phyloP scores from a whole-genome alignment of 2,888 invertebrate genomes.

The Ennomos quercinarius region DNA sequence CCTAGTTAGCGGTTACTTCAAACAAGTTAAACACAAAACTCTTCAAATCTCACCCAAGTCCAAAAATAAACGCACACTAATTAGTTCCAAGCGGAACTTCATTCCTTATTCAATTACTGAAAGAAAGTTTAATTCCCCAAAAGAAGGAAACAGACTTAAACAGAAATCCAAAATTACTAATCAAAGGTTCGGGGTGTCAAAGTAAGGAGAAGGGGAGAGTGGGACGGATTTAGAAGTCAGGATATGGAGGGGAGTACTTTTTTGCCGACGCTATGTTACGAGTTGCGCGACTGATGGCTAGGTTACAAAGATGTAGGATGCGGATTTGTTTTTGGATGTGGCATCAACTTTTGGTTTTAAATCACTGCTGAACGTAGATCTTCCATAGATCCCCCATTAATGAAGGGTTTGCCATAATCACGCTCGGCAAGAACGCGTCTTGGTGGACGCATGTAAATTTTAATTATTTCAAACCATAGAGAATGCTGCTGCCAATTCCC shows the following conservation, averaged over 20 bases:
- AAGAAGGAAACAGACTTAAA: slow-evolving; percentile 33
- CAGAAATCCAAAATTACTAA: slow-evolving; percentile 55
- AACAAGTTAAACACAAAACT: neutral
- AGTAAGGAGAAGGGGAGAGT: slow-evolving; percentile 39
- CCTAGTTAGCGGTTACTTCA: neutral
- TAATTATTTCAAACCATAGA: too few relatives aligned
- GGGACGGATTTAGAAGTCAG: slow-evolving; percentile 74
- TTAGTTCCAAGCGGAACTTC: slow-evolving; percentile 27
- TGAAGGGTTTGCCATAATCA: too few relatives aligned
- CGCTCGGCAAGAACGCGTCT: too few relatives aligned
- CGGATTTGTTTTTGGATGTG: slow-evolving; percentile 36
- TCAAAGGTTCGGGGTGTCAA: slow-evolving; percentile 65
- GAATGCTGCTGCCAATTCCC: too few relatives aligned
- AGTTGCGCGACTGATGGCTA: slow-evolving; percentile 50
- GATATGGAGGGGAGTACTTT: slow-evolving; percentile 73
- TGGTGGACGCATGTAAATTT: too few relatives aligned
- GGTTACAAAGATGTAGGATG: slow-evolving; percentile 36
- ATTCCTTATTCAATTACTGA: slow-evolving; percentile 34
- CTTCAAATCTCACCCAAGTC: slow-evolving; percentile 6
- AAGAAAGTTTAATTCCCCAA: slow-evolving; percentile 27
- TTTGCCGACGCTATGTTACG: slow-evolving; percentile 58
- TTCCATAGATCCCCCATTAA: too few relatives aligned
- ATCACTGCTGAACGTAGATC: too few relatives aligned
- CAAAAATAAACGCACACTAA: slow-evolving; percentile 20
- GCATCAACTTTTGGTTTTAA: neutral